Evolutionary conservation across 2,888 invertebrate genomes (phyloP), one percentile per base, ranked within the genome.

Genomic region (Microctonus aethiopoides): DNA sequence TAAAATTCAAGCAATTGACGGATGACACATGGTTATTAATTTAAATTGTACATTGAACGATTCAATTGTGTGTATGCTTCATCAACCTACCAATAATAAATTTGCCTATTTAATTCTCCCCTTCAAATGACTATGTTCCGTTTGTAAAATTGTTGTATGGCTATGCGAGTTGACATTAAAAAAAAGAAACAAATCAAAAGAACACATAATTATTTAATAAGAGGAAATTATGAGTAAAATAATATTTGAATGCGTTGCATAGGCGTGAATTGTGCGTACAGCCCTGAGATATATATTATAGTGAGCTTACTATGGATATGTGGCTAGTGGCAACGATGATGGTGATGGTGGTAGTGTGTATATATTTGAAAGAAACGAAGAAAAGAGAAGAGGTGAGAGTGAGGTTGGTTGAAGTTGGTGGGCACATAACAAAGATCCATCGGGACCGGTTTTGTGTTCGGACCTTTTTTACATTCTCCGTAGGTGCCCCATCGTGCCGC

Each of bases 371-470:
- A 63, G 26, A 63, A 68, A 39, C 46, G 64, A 63, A 46, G 51
- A 56, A 67, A 60, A 46, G 65, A 62, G 56, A 29, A 62, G 66
- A 62, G 29, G 46, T 68, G 56, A 59, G 62, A 62, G 64, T 36
- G 51, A 29, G 70, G 64, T 24, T 13, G 54, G 60, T 67, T 66
- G 74, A 71, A 46, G 46, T 46, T 46, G 16, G 46, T 9, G 46
- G 46, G 46, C 16, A 68, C 13, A 61, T 62, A 34, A 63, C 63
- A 63, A 63, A 63, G 85, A 85, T 85, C 81, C 83, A 85, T 85
- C 82, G 81, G 81, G 83, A 86, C 86, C 86, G 86, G 86, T 86
- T 86, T 85, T 77, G 75, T 79, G 80, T 81, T 81, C 80, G 74
- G 78, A 75, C 77, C 78, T 65, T 65, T 83, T 81, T 81, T 79